Evolutionary conservation across 92 coral and sea anemone species (phyloP), one percentile per base, ranked within the genome.

Genomic region (Palythoa grandis): DNA sequence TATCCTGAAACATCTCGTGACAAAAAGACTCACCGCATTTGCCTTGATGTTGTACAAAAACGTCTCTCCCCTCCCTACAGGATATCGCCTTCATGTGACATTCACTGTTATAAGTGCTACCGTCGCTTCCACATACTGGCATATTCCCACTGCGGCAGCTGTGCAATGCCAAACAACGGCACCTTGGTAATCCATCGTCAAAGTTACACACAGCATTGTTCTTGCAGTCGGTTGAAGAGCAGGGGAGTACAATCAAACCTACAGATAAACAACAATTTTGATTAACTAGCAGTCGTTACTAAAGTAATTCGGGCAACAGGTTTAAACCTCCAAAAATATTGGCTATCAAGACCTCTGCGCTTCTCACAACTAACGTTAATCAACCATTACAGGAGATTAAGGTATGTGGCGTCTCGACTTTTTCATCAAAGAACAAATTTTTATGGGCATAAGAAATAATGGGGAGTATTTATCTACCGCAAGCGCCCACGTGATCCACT

Each of bases 121-220:
- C 94, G 86, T 97, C 99, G 66, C 88, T 97, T 11, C 98, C 99
- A 65, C 99, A 97, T 22, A 97, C 99, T 48, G 92, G 88, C 11
- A 86, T 90, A 76, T 87, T 86, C 19, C 83, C 91, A 24, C 78
- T 70, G 11, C 92, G 89, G 65, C 99, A 97, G 43, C 89, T 93
- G 48, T 82, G 91, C 22, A 87, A 90, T 53, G 69, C 68, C 40
- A 91, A 94, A 74, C 99, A 97, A 29, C 35, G 79, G 82, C 99
- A 97, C 35, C 90, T 90, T 40, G 95, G 95, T 56, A 83, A 82
- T 17, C 97, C 99, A 43, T 78, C 74, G 3, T 89, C 80, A 82
- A 85, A 90, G 76, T 93, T 89, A 86, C 99, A 97, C 35, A 90
- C 90, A 19, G 89, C 94, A 87, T 95, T 93, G 86, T 92, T 78